Evolutionary conservation across 2,888 invertebrate genomes (phyloP), one percentile per base, ranked within the genome.

Genomic region (Idaea aversata): DNA sequence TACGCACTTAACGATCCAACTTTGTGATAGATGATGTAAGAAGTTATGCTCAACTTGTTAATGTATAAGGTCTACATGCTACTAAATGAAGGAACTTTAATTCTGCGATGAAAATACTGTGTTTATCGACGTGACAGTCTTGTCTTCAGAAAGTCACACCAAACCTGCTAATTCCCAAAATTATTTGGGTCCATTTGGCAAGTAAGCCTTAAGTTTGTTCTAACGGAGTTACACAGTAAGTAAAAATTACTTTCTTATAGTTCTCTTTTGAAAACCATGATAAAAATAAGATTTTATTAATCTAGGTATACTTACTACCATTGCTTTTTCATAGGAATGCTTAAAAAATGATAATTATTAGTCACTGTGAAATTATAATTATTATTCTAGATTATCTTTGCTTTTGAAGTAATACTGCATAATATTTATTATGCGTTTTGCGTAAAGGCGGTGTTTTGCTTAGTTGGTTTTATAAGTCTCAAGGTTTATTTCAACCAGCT

Each of bases 1-100:
- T 77, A 78, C 72, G 77, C 76, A 75, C 76, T 80, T 81, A 81
- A 81, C 76, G 78, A 79, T 78, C 79, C 72, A 80, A 80, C 77
- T 82, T 82, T 67, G 77, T 77, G 77, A 77, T 75, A 74, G 73
- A 76, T 72, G 76, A 78, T 70, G 76, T 74, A 73, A 63, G 72
- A 79, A 77, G 75, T 79, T 78, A 72, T 74, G 70, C 64, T 60
- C 61, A 72, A 72, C 73, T 70, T 76, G 71, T 77, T 72, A 71
- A 67, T 70, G 69, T 73, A 69, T 74, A 71, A 75, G 62, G 47
- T 59, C 13, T 59, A 10, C 61, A 67, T 60, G 59, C 69, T 67
- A 71, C 70, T 63, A 68, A 72, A 70, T 74, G 66, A 72, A 69
- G 68, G 64, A 70, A 74, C 68, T 69, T 74, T 71, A 65, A 59